These are phyloP conservation scores for Pseudorhombus dupliciocellatus DNA, from an alignment of 2,113 vertebrate genomes.

Conservation along the genomic window DNA sequence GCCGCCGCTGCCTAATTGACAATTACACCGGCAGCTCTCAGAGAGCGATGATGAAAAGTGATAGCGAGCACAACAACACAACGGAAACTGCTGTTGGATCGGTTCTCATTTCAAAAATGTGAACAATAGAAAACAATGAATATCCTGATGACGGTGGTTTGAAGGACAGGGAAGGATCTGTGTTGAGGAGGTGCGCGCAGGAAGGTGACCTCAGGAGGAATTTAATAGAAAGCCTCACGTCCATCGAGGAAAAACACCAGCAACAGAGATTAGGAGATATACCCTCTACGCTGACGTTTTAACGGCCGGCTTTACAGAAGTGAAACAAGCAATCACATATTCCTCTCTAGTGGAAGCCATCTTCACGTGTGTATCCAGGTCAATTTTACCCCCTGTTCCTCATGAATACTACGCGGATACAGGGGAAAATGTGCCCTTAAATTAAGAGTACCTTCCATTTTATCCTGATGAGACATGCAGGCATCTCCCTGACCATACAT, in stretches of 20 bases:
- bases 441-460: neutral
- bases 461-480: neutral
- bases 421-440: neutral
- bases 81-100: neutral
- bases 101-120: neutral
- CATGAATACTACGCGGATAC: too few species aligned
- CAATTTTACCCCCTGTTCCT: neutral
- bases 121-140: constrained; percentile 11
- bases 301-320: constrained; percentile 22
- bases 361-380: neutral
- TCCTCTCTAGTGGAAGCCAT: neutral
- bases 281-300: constrained; percentile 34
- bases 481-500: neutral
- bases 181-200: neutral
- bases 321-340: constrained; percentile 21
- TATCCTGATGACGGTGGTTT: constrained; percentile 7
- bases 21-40: constrained; percentile 56
- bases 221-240: constrained; percentile 10
- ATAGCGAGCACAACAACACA: neutral
- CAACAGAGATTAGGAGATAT: constrained; percentile 32
- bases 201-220: constrained; percentile 34
- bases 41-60: constrained; percentile 23
- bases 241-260: neutral
- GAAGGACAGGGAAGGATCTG: constrained; percentile 21
- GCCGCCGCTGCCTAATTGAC: constrained; percentile 47